Evolutionary conservation across 1,140 invertebrate genomes (phyloP).

Genomic region (Sesamia nonagrioides): DNA sequence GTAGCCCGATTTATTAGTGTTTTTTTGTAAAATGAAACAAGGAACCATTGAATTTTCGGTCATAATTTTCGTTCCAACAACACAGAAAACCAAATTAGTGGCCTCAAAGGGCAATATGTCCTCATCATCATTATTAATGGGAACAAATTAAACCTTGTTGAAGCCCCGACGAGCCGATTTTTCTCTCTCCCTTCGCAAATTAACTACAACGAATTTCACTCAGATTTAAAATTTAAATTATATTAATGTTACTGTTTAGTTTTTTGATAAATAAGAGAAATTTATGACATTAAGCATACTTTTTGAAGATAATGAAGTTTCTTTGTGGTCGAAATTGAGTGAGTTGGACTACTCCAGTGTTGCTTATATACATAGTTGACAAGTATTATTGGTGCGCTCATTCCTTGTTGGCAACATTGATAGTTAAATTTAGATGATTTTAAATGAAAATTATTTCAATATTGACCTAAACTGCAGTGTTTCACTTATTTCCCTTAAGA

Average conservation of each 20-base stretch:
- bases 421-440: too few species aligned
- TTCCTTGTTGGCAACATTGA: too few species aligned
- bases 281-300: background rate
- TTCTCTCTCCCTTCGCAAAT: constrained; percentile 78
- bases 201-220: constrained; percentile 80
- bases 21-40: background rate
- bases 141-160: constrained; percentile 80
- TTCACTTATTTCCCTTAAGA: too few species aligned
- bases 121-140: constrained; percentile 82
- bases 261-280: background rate
- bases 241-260: constrained; percentile 39
- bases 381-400: too few species aligned
- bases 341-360: too few species aligned
- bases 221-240: constrained; percentile 55
- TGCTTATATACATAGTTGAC: too few species aligned
- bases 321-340: too few species aligned
- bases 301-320: background rate
- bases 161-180: constrained; percentile 72
- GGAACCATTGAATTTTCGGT: constrained; percentile 10
- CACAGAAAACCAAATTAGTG: constrained; percentile 66
- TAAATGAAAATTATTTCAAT: too few species aligned
- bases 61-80: constrained; percentile 4
- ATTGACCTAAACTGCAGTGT: too few species aligned
- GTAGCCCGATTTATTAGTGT: constrained; percentile 4
- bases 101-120: constrained; percentile 69